Conservation (phyloP, 2,888 invertebrate species). For the Aethes cnicana region DNA sequence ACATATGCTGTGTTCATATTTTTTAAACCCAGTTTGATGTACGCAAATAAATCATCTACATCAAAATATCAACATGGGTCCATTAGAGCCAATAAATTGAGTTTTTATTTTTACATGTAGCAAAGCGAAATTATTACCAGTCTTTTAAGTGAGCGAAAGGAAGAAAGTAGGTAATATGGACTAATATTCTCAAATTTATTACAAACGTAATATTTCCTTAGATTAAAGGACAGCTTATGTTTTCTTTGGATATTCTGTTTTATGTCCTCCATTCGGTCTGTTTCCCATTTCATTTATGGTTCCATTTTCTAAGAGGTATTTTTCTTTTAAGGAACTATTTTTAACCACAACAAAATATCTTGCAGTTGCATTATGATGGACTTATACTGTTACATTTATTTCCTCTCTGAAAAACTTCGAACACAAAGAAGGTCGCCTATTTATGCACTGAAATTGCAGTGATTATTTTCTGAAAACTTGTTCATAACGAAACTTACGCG, state of each 20-base stretch:
- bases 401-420: no score
- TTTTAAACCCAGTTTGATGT: no score
- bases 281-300: constrained; percentile 9
- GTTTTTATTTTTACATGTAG: no score
- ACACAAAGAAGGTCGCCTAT: no score
- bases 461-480: no score
- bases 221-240: constrained; percentile 18
- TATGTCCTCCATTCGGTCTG: background rate
- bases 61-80: no score
- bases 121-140: constrained; percentile 1
- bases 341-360: constrained; percentile 7
- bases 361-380: background rate
- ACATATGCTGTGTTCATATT: no score
- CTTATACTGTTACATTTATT: background rate
- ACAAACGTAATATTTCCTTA: constrained; percentile 21
- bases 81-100: no score
- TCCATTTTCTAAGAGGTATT: constrained; percentile 1
- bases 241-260: constrained; percentile 13
- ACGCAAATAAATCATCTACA: no score
- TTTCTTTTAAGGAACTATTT: constrained; percentile 16
- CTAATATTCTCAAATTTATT: constrained; percentile 23
- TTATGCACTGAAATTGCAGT: no score
- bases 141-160: constrained; percentile 1
- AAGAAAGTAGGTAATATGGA: constrained; percentile 6
- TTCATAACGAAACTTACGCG: no score